Evolutionary conservation across 2,888 invertebrate species (phyloP), one percentile per base, ranked within the genome.

Genomic region (Plusia festucae): DNA sequence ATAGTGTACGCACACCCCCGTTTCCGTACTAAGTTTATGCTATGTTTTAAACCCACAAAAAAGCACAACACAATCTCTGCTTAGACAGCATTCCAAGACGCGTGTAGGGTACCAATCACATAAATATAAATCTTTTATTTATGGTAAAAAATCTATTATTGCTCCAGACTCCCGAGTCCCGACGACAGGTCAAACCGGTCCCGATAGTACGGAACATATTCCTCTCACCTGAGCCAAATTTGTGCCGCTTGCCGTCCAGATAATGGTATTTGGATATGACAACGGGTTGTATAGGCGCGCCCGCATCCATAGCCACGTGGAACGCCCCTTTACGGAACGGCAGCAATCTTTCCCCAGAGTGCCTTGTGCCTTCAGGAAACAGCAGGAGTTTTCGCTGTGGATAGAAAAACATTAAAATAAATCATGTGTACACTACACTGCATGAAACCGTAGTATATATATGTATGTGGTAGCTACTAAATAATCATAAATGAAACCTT

Each of bases 281-380:
- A 0, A 99, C 97, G 0, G 99, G 99, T 85, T 98, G 97, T 70
- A 99, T 97, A 5, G 98, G 98, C 68, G 98, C 97, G 85, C 96
- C 96, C 6, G 98, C 97, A 76, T 97, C 96, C 72, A 99, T 94
- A 0, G 99, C 99, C 73, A 99, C 97, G 91, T 99, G 98, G 94
- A 99, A 99, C 4, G 98, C 99, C 9, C 99, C 99, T 89, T 99
- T 99, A 88, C 99, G 99, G 91, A 99, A 99, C 1, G 98, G 98
- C 80, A 99, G 91, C 83, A 99, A 92, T 27, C 96, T 96, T 32
- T 97, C 97, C 4, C 96, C 96, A n/a, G 96, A 96, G 86, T 97
- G 97, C 70, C 99, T 95, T 8, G 99, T 99, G 16, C 99, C 99
- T 93, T 99, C 99, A 0, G 99, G 99, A 90, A 98, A 99, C 70